Conservation (phyloP, 2,888 invertebrate species). For the Dilophus febrilis region DNA sequence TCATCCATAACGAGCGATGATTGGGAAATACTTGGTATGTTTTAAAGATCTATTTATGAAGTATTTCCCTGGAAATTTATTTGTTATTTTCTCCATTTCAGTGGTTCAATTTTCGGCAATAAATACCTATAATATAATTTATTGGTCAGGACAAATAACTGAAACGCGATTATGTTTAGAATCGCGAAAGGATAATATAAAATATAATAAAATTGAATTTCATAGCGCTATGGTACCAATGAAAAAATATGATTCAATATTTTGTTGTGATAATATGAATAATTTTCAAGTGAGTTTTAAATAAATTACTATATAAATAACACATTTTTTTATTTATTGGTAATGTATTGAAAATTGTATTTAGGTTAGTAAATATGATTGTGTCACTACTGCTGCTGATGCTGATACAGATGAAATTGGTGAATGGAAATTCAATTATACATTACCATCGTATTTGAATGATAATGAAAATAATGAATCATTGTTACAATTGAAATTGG, state of each 20-base stretch:
- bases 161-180: constrained; percentile 53
- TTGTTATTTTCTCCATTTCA: constrained; percentile 23
- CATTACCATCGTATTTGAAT: constrained; percentile 15
- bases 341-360: neutral
- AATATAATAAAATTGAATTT: constrained; percentile 18
- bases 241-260: constrained; percentile 45
- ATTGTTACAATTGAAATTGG: constrained; percentile 66
- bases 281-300: constrained; percentile 35
- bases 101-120: constrained; percentile 55
- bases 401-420: constrained; percentile 17
- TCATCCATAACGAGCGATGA: constrained; percentile 38
- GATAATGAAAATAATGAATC: constrained; percentile 57
- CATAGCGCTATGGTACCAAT: constrained; percentile 46
- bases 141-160: constrained; percentile 71
- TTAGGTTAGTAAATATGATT: constrained; percentile 30
- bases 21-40: constrained; percentile 59
- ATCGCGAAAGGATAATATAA: constrained; percentile 30
- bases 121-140: constrained; percentile 50
- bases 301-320: neutral
- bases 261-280: constrained; percentile 48
- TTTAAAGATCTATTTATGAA: no score
- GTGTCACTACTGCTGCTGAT: constrained; percentile 6
- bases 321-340: neutral
- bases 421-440: constrained; percentile 14
- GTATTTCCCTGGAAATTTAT: no score